These are phyloP conservation scores for Salmo trutta DNA, from an alignment of 2,797 vertebrate species.

Conservation along the genomic window DNA sequence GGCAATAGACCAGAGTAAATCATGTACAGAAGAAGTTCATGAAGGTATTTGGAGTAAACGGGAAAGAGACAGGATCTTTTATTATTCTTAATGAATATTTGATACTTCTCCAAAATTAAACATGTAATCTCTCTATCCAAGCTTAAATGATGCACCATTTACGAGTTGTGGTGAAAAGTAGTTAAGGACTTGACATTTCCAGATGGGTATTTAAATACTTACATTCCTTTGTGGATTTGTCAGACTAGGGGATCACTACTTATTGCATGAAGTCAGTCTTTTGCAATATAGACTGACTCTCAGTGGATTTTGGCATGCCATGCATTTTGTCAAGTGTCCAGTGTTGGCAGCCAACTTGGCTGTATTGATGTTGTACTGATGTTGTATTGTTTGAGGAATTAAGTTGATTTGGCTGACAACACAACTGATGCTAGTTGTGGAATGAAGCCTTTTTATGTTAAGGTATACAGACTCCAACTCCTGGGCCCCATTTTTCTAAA, in stretches of 20 bases:
- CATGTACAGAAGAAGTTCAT: background rate
- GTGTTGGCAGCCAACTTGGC: background rate
- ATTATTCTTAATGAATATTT: constrained; percentile 41
- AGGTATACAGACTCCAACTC: background rate
- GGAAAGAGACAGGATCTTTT: constrained; percentile 26
- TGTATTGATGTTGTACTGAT: background rate
- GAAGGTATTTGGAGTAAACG: background rate
- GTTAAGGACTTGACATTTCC: background rate
- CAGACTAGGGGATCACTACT: background rate
- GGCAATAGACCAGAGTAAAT: constrained; percentile 25
- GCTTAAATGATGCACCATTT: background rate
- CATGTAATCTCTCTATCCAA: background rate
- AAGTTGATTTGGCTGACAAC: background rate
- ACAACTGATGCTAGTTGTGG: background rate
- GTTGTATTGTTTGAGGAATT: background rate
- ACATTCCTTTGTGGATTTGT: background rate
- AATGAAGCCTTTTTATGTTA: background rate
- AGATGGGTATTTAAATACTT: background rate
- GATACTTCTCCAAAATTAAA: constrained; percentile 10
- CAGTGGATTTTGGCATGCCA: background rate
- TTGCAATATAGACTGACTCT: background rate
- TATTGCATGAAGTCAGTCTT: background rate
- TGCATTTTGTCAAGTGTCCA: background rate
- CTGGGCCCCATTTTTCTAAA: no score
- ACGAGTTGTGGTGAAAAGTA: background rate